A percentile compares a stretch with the other conserved stretches of the same genome.
These are phyloP conservation scores for Seriola rivoliana DNA, from an alignment of 2,113 vertebrate genomes.

Conservation along the genomic window DNA sequence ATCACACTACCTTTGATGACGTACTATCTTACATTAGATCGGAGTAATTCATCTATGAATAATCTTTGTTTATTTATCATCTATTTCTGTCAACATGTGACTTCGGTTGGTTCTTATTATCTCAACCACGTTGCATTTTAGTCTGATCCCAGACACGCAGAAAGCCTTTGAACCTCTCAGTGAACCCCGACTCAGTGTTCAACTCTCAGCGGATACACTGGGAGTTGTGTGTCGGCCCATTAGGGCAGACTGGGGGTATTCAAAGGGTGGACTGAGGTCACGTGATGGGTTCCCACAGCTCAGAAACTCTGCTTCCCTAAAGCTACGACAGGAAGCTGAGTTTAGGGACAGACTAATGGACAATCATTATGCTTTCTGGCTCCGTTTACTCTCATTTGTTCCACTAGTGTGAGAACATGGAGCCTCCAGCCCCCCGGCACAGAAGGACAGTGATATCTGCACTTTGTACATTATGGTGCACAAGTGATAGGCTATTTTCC, in stretches of 20 bases:
- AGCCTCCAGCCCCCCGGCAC: conserved; percentile 60
- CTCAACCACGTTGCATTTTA: background rate
- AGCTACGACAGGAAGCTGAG: conserved; percentile 74
- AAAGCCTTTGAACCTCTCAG: conserved; percentile 29
- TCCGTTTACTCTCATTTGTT: conserved; percentile 67
- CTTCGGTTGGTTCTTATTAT: background rate
- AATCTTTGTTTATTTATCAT: background rate
- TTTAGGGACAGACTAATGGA: conserved; percentile 72
- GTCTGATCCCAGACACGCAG: background rate
- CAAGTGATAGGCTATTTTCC: conserved; percentile 77
- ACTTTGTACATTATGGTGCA: conserved; percentile 76
- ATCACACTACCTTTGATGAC: too few species aligned
- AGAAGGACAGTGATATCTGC: conserved; percentile 75
- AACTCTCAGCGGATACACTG: conserved; percentile 43
- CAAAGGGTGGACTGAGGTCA: conserved; percentile 63
- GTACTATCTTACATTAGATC: background rate
- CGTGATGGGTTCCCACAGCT: conserved; percentile 64
- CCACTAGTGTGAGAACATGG: conserved; percentile 70
- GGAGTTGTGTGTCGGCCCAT: conserved; percentile 67
- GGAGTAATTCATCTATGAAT: background rate
- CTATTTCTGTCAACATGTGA: background rate
- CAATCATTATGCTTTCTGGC: conserved; percentile 69
- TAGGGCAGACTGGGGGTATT: conserved; percentile 43
- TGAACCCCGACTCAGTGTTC: conserved; percentile 52
- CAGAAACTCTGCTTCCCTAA: conserved; percentile 45